Evolutionary conservation across 2,797 vertebrate genomes (phyloP).

Genomic region (Platyrinchus mystaceus): DNA sequence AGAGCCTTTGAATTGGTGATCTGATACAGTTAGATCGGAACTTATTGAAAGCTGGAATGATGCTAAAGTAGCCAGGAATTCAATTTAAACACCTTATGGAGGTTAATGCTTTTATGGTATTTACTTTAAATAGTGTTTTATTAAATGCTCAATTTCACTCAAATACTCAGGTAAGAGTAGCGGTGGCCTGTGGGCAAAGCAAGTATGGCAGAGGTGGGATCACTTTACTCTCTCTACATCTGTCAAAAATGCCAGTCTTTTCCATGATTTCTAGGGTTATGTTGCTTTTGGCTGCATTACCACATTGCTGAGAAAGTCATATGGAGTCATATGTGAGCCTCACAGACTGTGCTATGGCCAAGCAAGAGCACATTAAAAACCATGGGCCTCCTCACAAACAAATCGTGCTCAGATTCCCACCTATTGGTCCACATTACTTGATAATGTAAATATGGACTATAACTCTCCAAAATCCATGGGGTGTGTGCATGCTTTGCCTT

Average conservation of each 20-base stretch:
- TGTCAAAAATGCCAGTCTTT: not conserved
- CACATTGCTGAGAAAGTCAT: not conserved
- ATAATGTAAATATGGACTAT: not conserved
- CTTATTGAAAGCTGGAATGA: conserved; percentile 74
- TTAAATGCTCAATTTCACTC: conserved; percentile 71
- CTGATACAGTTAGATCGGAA: conserved; percentile 74
- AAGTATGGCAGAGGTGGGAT: not conserved
- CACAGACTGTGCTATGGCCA: not conserved
- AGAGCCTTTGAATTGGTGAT: conserved; percentile 76
- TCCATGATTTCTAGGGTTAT: not conserved
- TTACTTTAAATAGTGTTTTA: conserved; percentile 75
- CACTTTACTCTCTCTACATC: not conserved
- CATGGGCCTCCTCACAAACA: not conserved
- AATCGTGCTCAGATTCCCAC: not conserved
- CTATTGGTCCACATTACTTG: not conserved
- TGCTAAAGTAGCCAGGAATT: conserved; percentile 80
- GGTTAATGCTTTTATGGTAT: conserved; percentile 76
- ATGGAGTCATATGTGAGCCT: not conserved
- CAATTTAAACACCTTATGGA: conserved; percentile 80
- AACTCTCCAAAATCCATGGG: not conserved
- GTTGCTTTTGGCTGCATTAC: not conserved
- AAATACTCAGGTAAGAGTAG: not conserved
- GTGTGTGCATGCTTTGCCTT: not conserved
- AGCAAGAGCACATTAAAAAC: not conserved
- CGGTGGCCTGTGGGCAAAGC: not conserved